Conservation (phyloP, 64 coral and sea anemone genomes). For the Stylophora pistillata region DNA sequence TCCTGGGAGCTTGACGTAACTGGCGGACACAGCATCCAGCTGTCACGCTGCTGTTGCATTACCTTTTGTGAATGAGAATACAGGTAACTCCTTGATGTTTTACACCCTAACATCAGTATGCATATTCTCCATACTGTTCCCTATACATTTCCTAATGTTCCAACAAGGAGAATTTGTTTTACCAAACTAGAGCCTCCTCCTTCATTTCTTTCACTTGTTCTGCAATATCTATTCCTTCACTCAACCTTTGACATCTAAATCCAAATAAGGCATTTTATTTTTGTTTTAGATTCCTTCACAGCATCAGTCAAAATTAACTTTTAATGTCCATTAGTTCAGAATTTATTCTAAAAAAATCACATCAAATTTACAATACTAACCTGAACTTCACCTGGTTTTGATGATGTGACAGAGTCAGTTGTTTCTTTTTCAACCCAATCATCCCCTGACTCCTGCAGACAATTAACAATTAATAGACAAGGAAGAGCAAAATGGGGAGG, state of each 20-base stretch:
- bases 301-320: not conserved
- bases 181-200: too few species aligned
- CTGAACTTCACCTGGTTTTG: slow-evolving; percentile 8
- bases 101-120: too few species aligned
- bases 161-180: too few species aligned
- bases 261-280: too few species aligned
- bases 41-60: slow-evolving; percentile 50
- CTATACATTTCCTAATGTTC: too few species aligned
- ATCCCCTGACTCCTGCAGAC: slow-evolving; percentile 67
- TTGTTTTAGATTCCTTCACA: not conserved
- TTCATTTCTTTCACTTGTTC: too few species aligned
- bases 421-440: slow-evolving; percentile 89
- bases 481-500: too few species aligned
- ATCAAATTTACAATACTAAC: not conserved
- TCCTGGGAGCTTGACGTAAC: slow-evolving; percentile 38
- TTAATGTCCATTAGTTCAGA: not conserved
- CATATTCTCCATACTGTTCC: too few species aligned
- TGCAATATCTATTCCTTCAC: too few species aligned
- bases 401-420: not conserved
- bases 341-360: not conserved
- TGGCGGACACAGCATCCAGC: slow-evolving; percentile 88
- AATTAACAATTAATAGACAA: not conserved
- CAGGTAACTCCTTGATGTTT: too few species aligned
- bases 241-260: too few species aligned
- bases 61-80: not conserved